These are phyloP conservation scores for Lonchura striata DNA, from an alignment of 2,113 vertebrate species.

Conservation along the genomic window DNA sequence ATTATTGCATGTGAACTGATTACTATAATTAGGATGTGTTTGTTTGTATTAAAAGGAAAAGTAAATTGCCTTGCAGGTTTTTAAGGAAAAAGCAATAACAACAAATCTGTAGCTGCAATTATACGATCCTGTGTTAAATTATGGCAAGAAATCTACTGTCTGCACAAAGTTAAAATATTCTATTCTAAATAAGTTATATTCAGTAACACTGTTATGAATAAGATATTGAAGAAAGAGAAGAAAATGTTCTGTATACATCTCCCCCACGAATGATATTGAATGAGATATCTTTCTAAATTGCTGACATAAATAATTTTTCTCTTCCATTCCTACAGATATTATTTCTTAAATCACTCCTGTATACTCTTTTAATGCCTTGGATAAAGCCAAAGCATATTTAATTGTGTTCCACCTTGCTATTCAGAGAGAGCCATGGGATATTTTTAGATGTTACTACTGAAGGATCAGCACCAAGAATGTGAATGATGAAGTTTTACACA, in stretches of 20 bases:
- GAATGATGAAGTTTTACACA: background rate
- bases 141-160: background rate
- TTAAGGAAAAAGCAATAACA: background rate
- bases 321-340: background rate
- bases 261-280: background rate
- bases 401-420: background rate
- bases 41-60: constrained; percentile 55
- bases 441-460: background rate
- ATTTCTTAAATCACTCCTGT: background rate
- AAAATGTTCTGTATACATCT: background rate
- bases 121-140: background rate
- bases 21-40: constrained; percentile 62
- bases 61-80: constrained; percentile 34
- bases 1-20: constrained; percentile 69
- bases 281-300: background rate
- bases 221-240: background rate
- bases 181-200: background rate
- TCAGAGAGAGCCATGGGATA: background rate
- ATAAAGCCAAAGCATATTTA: background rate
- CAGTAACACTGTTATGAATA: background rate
- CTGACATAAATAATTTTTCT: background rate
- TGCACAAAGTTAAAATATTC: background rate
- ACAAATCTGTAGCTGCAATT: background rate
- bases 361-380: background rate
- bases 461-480: background rate